phyloP scores from a whole-genome alignment of 2,888 invertebrate species.

The Celastrina argiolus region DNA sequence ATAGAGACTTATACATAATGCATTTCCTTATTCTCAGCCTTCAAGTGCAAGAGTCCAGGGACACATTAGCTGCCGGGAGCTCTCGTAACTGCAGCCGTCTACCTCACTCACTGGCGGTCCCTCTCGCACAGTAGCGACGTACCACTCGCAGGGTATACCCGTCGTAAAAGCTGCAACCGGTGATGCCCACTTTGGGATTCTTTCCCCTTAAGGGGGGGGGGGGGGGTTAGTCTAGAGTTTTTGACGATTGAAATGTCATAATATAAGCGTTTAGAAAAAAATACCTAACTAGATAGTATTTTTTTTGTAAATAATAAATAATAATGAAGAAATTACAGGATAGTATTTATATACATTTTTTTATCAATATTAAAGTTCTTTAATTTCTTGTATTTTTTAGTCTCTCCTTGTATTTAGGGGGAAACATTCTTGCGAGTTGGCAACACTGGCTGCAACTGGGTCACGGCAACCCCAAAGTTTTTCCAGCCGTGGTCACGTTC shows the following conservation, averaged over 20 bases:
- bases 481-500: constrained; percentile 18
- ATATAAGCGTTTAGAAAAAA: too few relatives aligned
- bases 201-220: not conserved
- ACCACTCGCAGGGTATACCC: not conserved
- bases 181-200: not conserved
- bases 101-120: not conserved
- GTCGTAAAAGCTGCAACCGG: not conserved
- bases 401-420: not conserved
- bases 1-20: not conserved
- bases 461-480: constrained; percentile 19
- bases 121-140: not conserved
- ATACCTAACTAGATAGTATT: too few relatives aligned
- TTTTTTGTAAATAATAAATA: too few relatives aligned
- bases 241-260: too few relatives aligned
- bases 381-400: not conserved
- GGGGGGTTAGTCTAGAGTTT: too few relatives aligned
- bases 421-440: not conserved
- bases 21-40: not conserved
- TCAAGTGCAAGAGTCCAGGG: constrained; percentile 5
- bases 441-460: not conserved
- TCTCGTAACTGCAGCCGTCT: not conserved
- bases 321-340: too few relatives aligned
- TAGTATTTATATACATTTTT: too few relatives aligned
- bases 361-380: too few relatives aligned
- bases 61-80: constrained; percentile 3